Percentiles rank a stretch among this genome's conserved stretches.
Evolutionary conservation across 2,888 invertebrate species (phyloP).

Genomic region (Uropetala carovei): DNA sequence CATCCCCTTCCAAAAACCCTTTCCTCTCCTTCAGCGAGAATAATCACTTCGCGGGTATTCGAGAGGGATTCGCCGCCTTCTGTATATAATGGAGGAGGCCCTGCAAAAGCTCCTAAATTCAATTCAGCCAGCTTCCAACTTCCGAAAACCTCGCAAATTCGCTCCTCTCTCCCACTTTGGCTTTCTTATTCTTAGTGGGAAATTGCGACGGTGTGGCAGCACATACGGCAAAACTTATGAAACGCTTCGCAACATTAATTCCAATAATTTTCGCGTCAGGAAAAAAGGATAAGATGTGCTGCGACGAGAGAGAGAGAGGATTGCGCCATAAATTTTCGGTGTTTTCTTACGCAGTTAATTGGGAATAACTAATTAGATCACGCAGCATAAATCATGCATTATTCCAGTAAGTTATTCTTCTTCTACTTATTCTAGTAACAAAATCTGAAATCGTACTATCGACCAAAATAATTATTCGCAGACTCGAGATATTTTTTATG

Average conservation of each 20-base stretch:
- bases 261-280: background rate
- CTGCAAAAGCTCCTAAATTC: conserved; percentile 50
- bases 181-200: background rate
- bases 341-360: too few relatives aligned
- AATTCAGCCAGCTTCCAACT: background rate
- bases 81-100: conserved; percentile 25
- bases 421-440: too few relatives aligned
- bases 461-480: too few relatives aligned
- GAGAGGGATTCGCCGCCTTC: conserved; percentile 38
- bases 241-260: background rate
- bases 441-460: too few relatives aligned
- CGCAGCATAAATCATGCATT: too few relatives aligned
- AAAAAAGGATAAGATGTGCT: background rate
- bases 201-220: background rate
- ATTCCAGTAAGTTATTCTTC: too few relatives aligned
- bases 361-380: too few relatives aligned
- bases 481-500: too few relatives aligned
- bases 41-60: conserved; percentile 31
- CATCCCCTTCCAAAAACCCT: background rate
- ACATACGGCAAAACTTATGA: conserved; percentile 34
- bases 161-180: background rate
- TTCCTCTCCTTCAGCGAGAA: background rate
- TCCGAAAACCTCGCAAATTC: background rate
- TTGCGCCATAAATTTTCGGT: too few relatives aligned
- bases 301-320: background rate